Percentiles rank a stretch among this genome's conserved stretches.
These are phyloP conservation scores for Campoletis sonorensis DNA, from an alignment of 1,140 invertebrate species.

Conservation along the genomic window DNA sequence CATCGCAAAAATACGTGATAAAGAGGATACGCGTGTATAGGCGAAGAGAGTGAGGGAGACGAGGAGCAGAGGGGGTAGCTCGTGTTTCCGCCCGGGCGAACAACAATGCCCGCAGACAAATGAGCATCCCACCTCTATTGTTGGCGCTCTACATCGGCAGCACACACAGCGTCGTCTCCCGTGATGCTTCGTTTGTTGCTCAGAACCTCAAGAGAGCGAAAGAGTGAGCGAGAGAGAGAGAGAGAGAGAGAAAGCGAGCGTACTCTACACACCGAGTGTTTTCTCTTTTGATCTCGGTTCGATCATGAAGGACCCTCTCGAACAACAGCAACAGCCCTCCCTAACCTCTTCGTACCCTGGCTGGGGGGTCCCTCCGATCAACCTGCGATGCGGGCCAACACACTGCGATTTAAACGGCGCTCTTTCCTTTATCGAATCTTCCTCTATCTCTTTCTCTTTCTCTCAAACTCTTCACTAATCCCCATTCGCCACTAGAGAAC, in stretches of 20 bases:
- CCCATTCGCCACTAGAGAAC: slow-evolving; percentile 6
- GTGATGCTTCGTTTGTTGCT: slow-evolving; percentile 22
- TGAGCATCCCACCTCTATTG: slow-evolving; percentile 77
- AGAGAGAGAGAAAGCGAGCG: neutral
- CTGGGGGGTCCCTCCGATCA: slow-evolving; percentile 74
- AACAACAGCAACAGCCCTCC: slow-evolving; percentile 27
- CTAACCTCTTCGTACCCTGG: slow-evolving; percentile 51
- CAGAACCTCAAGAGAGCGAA: slow-evolving; percentile 6
- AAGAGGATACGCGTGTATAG: neutral
- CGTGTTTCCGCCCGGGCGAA: slow-evolving; percentile 73
- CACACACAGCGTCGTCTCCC: slow-evolving; percentile 53
- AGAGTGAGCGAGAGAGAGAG: too few relatives aligned
- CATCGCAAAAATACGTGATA: neutral
- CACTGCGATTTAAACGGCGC: slow-evolving; percentile 67
- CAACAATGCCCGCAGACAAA: slow-evolving; percentile 77
- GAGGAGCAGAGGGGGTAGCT: slow-evolving; percentile 58
- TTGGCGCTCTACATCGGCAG: slow-evolving; percentile 69
- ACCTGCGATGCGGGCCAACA: slow-evolving; percentile 72
- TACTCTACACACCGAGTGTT: slow-evolving; percentile 31
- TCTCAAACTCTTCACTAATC: neutral
- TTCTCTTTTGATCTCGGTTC: slow-evolving; percentile 27
- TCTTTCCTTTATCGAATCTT: slow-evolving; percentile 70
- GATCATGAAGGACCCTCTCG: slow-evolving; percentile 28
- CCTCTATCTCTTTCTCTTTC: neutral
- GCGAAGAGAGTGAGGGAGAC: slow-evolving; percentile 53